Evolutionary conservation across 2,888 invertebrate species (phyloP), one percentile per base, ranked within the genome.

Genomic region (Apomyelois bistriatella): DNA sequence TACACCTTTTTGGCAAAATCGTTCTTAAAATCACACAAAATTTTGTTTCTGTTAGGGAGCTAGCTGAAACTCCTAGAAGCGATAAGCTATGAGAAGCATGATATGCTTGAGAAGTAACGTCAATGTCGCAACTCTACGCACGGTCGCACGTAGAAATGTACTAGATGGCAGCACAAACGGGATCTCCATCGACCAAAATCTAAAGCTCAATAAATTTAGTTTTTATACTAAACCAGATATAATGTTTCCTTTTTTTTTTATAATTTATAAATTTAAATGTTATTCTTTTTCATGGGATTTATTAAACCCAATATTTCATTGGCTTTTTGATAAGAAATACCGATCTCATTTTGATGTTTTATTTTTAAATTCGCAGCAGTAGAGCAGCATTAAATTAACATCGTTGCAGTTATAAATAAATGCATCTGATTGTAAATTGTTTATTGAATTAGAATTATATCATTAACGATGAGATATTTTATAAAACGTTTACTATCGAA

Each of bases 41-140:
- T 55, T 60, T 54, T 22, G 54, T 47, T 12, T 60, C 36, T 58
- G 65, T 70, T 66, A 69, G 61, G 58, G 54, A 54, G 59, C 68
- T 75, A 73, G 70, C 57, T 61, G 53, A 52, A 61, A 59, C 48
- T 56, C 63, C 56, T 60, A 63, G 38, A 70, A 70, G 66, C 68
- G 49, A 49, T 53, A 63, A 62, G 61, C 63, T 32, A 50, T 53
- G 43, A 17, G 22, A 51, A 51, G 51, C 42, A 40, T 49, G 22
- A 48, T 37, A 41, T 50, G 35, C 38, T 41, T 30, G 36, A 35
- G 43, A 43, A 46, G 32, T 38, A 36, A 7, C 1, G 17, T 41
- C 28, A 28, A 28, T 28, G 42, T n/a, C 32, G 35, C 46, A 8
- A 13, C 40, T 16, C 48, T 37, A 32, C 15, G 40, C 16, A 47